phyloP scores from a whole-genome alignment of 2,888 invertebrate species.

The Acanthosoma haemorrhoidale region DNA sequence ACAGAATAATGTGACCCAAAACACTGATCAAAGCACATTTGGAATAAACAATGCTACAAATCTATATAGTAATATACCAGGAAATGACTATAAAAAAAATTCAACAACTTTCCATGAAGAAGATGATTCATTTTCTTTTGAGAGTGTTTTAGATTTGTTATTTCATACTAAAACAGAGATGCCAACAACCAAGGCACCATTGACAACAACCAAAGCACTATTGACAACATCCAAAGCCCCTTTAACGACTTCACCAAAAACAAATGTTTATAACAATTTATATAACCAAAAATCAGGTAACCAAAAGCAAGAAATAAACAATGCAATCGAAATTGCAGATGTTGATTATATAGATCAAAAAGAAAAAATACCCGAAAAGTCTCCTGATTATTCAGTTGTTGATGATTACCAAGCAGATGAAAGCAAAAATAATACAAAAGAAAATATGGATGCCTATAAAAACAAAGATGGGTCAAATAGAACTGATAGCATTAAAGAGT shows the following conservation, averaged over 20 bases:
- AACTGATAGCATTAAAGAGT: not conserved
- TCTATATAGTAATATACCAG: not conserved
- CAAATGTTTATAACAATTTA: not conserved
- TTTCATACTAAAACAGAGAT: conserved; percentile 48
- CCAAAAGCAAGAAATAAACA: conserved; percentile 20
- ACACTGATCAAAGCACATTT: not conserved
- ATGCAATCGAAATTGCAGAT: conserved; percentile 23
- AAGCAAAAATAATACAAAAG: conserved; percentile 6
- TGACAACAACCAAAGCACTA: conserved; percentile 6
- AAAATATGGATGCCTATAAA: not conserved
- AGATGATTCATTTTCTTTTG: conserved; percentile 51
- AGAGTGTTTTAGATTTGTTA: conserved; percentile 58
- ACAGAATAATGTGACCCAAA: not conserved
- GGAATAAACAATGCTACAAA: not conserved
- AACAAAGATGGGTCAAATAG: not conserved
- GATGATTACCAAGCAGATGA: conserved; percentile 18
- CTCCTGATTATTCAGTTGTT: not conserved
- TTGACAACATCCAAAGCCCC: not conserved
- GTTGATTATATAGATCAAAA: conserved; percentile 4
- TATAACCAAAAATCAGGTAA: not conserved
- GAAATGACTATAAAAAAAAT: not conserved
- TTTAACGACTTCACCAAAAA: not conserved
- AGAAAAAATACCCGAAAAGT: conserved; percentile 35
- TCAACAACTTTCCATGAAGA: not conserved
- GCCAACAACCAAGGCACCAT: conserved; percentile 1